Evolutionary conservation across 2,797 vertebrate genomes (phyloP).

Genomic region (Phyllotis vaccarum): DNA sequence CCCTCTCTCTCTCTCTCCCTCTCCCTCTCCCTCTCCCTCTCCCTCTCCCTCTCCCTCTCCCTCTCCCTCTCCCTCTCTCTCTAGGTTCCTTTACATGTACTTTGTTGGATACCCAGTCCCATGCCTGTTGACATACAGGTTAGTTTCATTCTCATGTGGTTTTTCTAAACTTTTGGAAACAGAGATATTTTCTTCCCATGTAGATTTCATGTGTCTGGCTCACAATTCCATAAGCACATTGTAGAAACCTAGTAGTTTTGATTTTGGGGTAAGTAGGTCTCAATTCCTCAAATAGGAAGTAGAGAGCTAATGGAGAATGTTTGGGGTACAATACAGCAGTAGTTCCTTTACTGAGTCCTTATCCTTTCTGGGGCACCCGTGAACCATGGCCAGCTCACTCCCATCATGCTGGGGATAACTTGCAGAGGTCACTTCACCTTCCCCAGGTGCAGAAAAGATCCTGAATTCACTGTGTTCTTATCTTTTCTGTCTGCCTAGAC

Average conservation of each 20-base stretch:
- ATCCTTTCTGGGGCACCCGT: neutral
- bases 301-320: accelerated
- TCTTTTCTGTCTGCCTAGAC: neutral
- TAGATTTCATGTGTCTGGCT: neutral
- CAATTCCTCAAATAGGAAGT: neutral
- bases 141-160: neutral
- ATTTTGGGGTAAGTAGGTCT: neutral
- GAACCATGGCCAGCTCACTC: too few relatives aligned
- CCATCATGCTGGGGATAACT: too few relatives aligned
- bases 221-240: neutral
- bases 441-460: too few relatives aligned
- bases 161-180: neutral
- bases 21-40: too few relatives aligned
- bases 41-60: neutral
- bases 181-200: neutral
- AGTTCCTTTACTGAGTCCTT: neutral
- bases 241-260: too few relatives aligned
- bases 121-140: neutral
- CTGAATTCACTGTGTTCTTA: too few relatives aligned
- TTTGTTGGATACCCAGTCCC: neutral
- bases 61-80: too few relatives aligned
- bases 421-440: neutral
- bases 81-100: neutral
- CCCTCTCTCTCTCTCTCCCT: neutral
- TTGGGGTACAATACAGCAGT: too few relatives aligned